Percentiles rank a stretch among this genome's conserved stretches.
phyloP scores from a whole-genome alignment of 92 coral and sea anemone species.

The Zoanthus sansibaricus region DNA sequence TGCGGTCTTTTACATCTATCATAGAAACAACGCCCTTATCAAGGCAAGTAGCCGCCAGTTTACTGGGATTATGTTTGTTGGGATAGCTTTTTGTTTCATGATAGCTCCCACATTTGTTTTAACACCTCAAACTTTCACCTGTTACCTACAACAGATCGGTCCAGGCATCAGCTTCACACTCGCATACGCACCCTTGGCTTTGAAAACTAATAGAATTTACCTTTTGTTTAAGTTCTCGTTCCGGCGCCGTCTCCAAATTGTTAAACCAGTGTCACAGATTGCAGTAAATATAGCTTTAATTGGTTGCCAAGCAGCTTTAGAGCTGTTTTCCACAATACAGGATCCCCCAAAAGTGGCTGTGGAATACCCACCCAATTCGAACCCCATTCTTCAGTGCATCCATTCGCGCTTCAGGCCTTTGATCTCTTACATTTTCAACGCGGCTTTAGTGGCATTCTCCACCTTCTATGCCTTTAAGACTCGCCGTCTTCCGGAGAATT shows the following conservation, averaged over 20 bases:
- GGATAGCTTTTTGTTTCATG: conserved; percentile 21
- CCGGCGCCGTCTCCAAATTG: conserved; percentile 37
- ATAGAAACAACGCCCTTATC: conserved; percentile 22
- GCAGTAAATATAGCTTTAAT: conserved; percentile 38
- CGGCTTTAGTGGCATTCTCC: conserved; percentile 29
- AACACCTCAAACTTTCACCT: conserved; percentile 10
- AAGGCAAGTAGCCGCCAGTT: conserved; percentile 48
- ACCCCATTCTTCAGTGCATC: conserved; percentile 40
- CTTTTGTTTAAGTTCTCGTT: conserved; percentile 43
- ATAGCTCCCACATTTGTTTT: conserved; percentile 38
- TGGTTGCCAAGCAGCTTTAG: conserved; percentile 35
- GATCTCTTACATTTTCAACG: conserved; percentile 33
- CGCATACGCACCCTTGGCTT: conserved; percentile 38
- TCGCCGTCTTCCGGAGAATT: conserved; percentile 45
- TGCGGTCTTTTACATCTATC: conserved; percentile 40
- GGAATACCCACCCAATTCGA: conserved; percentile 10
- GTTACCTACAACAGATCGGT: conserved; percentile 41
- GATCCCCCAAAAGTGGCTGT: conserved; percentile 42
- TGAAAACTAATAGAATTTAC: conserved; percentile 43
- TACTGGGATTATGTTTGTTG: conserved; percentile 37
- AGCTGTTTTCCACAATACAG: conserved; percentile 31
- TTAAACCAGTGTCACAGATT: conserved; percentile 33
- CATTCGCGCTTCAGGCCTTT: conserved; percentile 39
- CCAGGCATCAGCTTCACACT: conserved; percentile 39
- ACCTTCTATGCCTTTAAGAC: conserved; percentile 39